These are phyloP conservation scores for Parasteatoda lunata DNA, from an alignment of 2,888 invertebrate genomes.

Conservation along the genomic window DNA sequence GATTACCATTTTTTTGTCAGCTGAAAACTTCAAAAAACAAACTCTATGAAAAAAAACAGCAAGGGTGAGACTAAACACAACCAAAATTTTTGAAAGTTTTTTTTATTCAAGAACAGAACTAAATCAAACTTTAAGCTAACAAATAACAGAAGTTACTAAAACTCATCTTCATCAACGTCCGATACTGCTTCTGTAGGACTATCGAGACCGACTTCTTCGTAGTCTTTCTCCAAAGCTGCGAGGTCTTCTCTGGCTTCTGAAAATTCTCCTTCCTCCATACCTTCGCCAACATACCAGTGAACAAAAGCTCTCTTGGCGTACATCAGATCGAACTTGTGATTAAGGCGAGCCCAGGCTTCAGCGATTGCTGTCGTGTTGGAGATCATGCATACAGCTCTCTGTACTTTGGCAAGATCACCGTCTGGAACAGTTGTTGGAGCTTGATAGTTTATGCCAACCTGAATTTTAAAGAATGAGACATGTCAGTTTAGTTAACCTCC, in stretches of 20 bases:
- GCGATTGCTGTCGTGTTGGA: conserved; percentile 95
- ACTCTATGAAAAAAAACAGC: too few species aligned
- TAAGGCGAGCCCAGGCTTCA: conserved; percentile 96
- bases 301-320: conserved; percentile 98
- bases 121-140: too few species aligned
- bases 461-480: not conserved
- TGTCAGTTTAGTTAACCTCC: too few species aligned
- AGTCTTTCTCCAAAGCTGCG: conserved; percentile 75
- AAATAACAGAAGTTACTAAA: too few species aligned
- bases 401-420: conserved; percentile 84
- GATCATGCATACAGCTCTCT: conserved; percentile 88
- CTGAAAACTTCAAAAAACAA: too few species aligned
- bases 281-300: conserved; percentile 84
- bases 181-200: not conserved
- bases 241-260: conserved; percentile 75
- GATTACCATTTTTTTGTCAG: too few species aligned
- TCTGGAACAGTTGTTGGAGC: conserved; percentile 82
- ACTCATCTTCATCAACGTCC: too few species aligned
- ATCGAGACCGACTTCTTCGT: conserved; percentile 74
- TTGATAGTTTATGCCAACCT: conserved; percentile 74
- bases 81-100: too few species aligned
- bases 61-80: too few species aligned
- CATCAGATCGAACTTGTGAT: conserved; percentile 97
- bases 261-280: conserved; percentile 77
- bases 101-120: too few species aligned